Conservation (phyloP, 2,888 invertebrate species). For the Drosophila atroscutellata region DNA sequence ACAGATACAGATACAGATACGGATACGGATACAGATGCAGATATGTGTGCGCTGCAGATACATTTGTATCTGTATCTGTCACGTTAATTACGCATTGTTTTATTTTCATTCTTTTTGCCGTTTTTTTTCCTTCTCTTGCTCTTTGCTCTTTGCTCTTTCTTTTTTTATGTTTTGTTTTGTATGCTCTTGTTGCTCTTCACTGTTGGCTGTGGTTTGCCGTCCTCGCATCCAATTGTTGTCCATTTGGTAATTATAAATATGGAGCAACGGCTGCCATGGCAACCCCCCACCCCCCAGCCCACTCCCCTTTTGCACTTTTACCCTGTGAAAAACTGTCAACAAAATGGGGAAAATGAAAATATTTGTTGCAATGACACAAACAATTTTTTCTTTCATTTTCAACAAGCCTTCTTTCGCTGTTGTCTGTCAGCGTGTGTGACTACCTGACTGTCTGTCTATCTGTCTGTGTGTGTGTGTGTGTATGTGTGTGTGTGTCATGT, state of each 20-base stretch:
- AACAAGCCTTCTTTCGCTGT: slow-evolving; percentile 28
- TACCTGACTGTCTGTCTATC: not conserved
- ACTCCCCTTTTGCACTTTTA: slow-evolving; percentile 10
- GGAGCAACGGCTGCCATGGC: slow-evolving; percentile 68
- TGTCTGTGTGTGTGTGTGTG: slow-evolving; percentile 15
- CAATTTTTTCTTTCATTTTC: slow-evolving; percentile 29
- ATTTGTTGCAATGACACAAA: slow-evolving; percentile 59
- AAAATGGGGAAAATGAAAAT: slow-evolving; percentile 65
- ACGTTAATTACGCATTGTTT: slow-evolving; percentile 79
- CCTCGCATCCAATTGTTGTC: slow-evolving; percentile 72
- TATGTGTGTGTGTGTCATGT: slow-evolving; percentile 56
- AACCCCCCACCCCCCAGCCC: slow-evolving; percentile 14
- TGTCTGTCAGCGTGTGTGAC: slow-evolving; percentile 41
- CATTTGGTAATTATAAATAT: slow-evolving; percentile 82
- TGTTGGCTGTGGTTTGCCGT: slow-evolving; percentile 22
- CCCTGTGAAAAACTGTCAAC: slow-evolving; percentile 70
- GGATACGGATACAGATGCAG: slow-evolving; percentile 8
- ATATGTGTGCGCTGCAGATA: slow-evolving; percentile 16
- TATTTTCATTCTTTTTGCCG: slow-evolving; percentile 20
- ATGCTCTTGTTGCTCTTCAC: slow-evolving; percentile 23
- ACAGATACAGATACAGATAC: slow-evolving; percentile 18
- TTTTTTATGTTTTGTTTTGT: slow-evolving; percentile 5
- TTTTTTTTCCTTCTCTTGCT: slow-evolving; percentile 11
- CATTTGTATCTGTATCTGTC: slow-evolving; percentile 50
- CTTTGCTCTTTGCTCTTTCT: not conserved